These are phyloP conservation scores for Onychostruthus taczanowskii DNA, from an alignment of 2,113 vertebrate species.

Conservation along the genomic window DNA sequence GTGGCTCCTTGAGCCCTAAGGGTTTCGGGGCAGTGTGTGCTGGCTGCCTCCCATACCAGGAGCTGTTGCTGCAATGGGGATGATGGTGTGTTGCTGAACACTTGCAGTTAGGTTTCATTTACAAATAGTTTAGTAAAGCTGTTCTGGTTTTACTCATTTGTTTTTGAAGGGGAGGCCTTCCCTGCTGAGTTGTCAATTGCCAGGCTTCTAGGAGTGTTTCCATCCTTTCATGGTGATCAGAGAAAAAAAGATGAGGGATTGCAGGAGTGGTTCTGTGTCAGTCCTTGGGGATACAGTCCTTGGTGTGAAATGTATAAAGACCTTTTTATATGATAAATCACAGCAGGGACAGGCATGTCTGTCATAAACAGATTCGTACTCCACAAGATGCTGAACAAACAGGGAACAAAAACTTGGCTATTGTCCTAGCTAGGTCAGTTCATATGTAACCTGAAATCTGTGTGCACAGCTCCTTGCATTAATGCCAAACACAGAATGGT, in stretches of 20 bases:
- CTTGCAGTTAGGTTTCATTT: not conserved
- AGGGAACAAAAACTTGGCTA: not conserved
- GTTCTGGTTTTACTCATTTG: not conserved
- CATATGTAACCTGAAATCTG: not conserved
- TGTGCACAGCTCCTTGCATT: not conserved
- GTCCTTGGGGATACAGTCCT: not conserved
- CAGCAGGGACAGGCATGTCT: not conserved
- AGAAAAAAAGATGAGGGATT: slow-evolving; percentile 16
- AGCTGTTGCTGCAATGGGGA: not conserved
- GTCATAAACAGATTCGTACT: not conserved
- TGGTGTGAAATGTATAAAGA: not conserved
- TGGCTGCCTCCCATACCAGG: not conserved
- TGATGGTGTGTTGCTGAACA: not conserved
- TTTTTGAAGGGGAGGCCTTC: not conserved
- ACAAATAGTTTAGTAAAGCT: not conserved
- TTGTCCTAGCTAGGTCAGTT: not conserved
- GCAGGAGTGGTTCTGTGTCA: not conserved
- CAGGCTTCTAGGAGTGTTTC: not conserved
- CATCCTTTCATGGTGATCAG: not conserved
- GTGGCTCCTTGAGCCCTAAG: not conserved
- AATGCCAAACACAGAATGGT: not conserved
- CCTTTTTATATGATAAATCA: not conserved
- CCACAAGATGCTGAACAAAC: not conserved
- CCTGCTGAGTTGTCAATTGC: not conserved
- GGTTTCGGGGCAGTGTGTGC: not conserved